A percentile compares a stretch with the other conserved stretches of the same genome.
These are phyloP conservation scores for Cricetomys ansorgei DNA, from an alignment of 2,113 vertebrate genomes.

Conservation along the genomic window DNA sequence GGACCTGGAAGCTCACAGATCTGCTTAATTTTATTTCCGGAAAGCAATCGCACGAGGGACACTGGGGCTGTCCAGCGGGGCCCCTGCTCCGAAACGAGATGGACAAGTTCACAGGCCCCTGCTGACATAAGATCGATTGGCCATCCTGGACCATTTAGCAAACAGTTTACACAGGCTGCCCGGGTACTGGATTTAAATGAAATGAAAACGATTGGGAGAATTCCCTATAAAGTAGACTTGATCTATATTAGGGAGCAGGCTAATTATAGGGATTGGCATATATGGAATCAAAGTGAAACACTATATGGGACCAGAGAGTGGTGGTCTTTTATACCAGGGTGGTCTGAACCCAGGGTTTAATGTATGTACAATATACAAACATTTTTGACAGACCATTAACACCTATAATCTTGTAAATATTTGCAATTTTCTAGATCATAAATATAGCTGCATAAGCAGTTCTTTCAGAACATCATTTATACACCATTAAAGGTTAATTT, in stretches of 20 bases:
- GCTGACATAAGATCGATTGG: conserved; percentile 56
- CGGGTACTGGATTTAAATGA: conserved; percentile 58
- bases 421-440: conserved; percentile 93
- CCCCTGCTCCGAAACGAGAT: conserved; percentile 53
- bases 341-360: conserved; percentile 89
- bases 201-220: conserved; percentile 74
- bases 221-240: conserved; percentile 80
- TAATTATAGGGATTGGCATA: conserved; percentile 86
- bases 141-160: conserved; percentile 42
- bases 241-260: conserved; percentile 83
- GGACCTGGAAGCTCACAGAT: neutral
- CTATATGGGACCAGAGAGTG: conserved; percentile 89
- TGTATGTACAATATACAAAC: conserved; percentile 93
- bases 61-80: neutral
- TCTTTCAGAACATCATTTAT: conserved; percentile 91
- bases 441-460: conserved; percentile 92
- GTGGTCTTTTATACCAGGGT: conserved; percentile 90
- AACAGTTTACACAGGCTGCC: conserved; percentile 73
- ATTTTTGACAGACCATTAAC: conserved; percentile 93
- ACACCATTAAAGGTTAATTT: conserved; percentile 92
- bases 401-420: conserved; percentile 94
- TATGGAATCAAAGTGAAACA: conserved; percentile 89
- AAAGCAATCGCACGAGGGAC: conserved; percentile 55
- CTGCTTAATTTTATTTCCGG: conserved; percentile 62
- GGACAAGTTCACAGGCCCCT: conserved; percentile 63